A percentile compares a stretch with the other conserved stretches of the same genome.
Conservation (phyloP, 2,113 vertebrate species). For the Cebidichthys violaceus region DNA sequence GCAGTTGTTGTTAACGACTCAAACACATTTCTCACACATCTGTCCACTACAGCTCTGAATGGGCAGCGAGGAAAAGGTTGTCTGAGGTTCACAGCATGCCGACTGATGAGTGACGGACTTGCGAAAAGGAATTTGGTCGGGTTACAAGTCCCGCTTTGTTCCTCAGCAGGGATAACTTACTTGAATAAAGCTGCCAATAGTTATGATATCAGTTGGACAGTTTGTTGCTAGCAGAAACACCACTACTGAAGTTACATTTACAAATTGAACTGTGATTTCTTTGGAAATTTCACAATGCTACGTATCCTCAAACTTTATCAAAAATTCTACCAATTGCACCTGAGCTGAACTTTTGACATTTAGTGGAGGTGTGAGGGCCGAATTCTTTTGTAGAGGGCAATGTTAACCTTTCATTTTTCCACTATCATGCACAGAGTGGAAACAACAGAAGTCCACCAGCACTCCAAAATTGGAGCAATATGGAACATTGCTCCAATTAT, state of each 20-base stretch:
- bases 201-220: background rate
- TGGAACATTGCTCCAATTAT: too few relatives aligned
- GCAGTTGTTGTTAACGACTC: conserved; percentile 7
- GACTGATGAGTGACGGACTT: background rate
- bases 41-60: background rate
- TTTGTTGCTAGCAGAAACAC: background rate
- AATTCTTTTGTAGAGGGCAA: conserved; percentile 15
- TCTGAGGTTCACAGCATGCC: background rate
- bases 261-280: background rate
- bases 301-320: conserved; percentile 2
- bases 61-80: background rate
- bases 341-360: conserved; percentile 41
- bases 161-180: background rate
- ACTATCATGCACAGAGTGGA: background rate
- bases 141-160: conserved; percentile 8
- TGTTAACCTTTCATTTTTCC: conserved; percentile 30
- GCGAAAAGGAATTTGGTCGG: conserved; percentile 4
- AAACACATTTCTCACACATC: conserved; percentile 15
- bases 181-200: background rate
- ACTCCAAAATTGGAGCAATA: background rate
- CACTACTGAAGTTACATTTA: background rate
- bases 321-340: background rate
- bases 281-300: conserved; percentile 26
- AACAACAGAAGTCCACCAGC: conserved; percentile 6
- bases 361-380: conserved; percentile 14